Conservation (phyloP, 2,113 vertebrate genomes). For the Hemiscyllium ocellatum region DNA sequence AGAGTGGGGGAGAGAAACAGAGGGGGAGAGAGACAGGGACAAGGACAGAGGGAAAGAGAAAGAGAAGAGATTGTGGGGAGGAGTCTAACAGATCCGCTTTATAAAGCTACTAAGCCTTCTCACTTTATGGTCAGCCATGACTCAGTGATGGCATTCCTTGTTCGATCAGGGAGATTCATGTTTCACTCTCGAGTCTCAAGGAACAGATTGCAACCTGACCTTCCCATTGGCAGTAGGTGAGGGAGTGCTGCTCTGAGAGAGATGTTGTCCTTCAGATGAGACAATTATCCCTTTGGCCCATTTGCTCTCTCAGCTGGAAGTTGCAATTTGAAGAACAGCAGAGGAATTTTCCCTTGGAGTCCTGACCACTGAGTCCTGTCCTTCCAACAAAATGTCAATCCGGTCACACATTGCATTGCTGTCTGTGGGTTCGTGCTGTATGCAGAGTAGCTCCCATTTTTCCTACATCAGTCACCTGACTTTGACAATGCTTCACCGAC, state of each 20-base stretch:
- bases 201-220: neutral
- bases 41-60: too few relatives aligned
- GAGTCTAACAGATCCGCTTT: too few relatives aligned
- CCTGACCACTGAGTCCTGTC: neutral
- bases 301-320: neutral
- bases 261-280: too few relatives aligned
- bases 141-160: neutral
- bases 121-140: neutral
- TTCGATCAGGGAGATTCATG: neutral
- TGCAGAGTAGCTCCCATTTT: neutral
- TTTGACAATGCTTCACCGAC: neutral
- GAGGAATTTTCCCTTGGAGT: neutral
- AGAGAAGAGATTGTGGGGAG: too few relatives aligned
- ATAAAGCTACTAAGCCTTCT: neutral
- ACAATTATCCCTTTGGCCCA: too few relatives aligned
- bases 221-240: too few relatives aligned
- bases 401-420: neutral
- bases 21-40: neutral
- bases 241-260: too few relatives aligned
- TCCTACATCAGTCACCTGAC: neutral
- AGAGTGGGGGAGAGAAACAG: neutral
- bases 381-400: neutral
- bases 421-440: neutral
- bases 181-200: neutral
- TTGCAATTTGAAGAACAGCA: neutral